These are phyloP conservation scores for Dendrolimus houi DNA, from an alignment of 2,888 invertebrate genomes.

Conservation along the genomic window DNA sequence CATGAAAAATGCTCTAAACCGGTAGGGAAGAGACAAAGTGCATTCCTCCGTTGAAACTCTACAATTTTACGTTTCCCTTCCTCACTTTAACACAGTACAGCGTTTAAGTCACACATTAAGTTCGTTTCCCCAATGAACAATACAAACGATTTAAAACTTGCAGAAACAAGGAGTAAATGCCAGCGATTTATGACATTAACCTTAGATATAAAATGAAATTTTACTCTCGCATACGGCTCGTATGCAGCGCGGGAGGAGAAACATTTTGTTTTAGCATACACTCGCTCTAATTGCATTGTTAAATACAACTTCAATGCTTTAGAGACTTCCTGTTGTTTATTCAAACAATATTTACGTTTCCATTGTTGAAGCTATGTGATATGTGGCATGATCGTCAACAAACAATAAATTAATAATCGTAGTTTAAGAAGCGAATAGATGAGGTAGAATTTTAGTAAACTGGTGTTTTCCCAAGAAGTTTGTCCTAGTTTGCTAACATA, in stretches of 20 bases:
- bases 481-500: too few relatives aligned
- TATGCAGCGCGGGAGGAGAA: conserved; percentile 34
- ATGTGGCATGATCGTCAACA: too few relatives aligned
- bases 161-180: conserved; percentile 38
- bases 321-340: conserved; percentile 12
- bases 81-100: conserved; percentile 53
- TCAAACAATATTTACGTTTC: conserved; percentile 1
- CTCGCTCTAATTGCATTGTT: conserved; percentile 46
- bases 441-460: too few relatives aligned
- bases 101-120: conserved; percentile 63
- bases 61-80: conserved; percentile 53
- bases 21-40: conserved; percentile 51
- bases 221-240: conserved; percentile 45
- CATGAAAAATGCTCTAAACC: conserved; percentile 67
- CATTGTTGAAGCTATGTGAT: background rate
- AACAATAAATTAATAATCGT: too few relatives aligned
- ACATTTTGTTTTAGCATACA: conserved; percentile 41
- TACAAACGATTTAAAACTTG: conserved; percentile 57
- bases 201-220: conserved; percentile 54
- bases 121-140: conserved; percentile 48
- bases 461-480: too few relatives aligned
- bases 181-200: conserved; percentile 60
- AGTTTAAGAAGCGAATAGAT: too few relatives aligned
- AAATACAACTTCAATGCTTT: conserved; percentile 23
- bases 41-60: conserved; percentile 51